These are phyloP conservation scores for Lethrus apterus DNA, from an alignment of 1,140 invertebrate genomes.

Conservation along the genomic window DNA sequence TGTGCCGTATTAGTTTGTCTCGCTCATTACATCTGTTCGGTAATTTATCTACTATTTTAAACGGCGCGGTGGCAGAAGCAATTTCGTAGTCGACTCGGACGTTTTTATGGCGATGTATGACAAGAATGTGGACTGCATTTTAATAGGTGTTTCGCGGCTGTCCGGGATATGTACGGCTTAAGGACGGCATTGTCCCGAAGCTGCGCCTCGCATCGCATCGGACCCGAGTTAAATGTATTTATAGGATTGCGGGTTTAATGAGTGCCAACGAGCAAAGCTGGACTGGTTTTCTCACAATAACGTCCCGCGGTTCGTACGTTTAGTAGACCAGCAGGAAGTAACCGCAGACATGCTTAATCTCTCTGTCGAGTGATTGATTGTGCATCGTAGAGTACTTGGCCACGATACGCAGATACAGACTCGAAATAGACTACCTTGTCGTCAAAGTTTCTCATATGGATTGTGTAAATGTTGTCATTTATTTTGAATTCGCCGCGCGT, in stretches of 20 bases:
- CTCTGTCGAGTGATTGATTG: conserved; percentile 23
- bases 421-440: too few relatives aligned
- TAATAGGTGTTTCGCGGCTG: conserved; percentile 8
- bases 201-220: conserved; percentile 4
- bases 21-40: too few relatives aligned
- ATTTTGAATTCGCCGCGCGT: too few relatives aligned
- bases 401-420: not conserved
- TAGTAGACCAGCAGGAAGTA: conserved; percentile 30
- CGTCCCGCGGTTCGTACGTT: conserved; percentile 24
- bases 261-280: conserved; percentile 16
- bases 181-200: conserved; percentile 6
- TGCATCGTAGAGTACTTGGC: conserved; percentile 3
- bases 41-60: too few relatives aligned
- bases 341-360: conserved; percentile 24
- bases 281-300: conserved; percentile 28
- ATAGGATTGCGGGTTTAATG: conserved; percentile 26
- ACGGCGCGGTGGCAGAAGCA: too few relatives aligned
- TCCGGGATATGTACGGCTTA: conserved; percentile 10
- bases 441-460: too few relatives aligned
- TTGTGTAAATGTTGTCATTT: too few relatives aligned
- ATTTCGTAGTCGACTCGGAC: not conserved
- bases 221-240: conserved; percentile 18
- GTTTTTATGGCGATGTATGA: conserved; percentile 11
- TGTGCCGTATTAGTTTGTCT: too few relatives aligned
- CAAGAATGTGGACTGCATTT: conserved; percentile 13